Base-by-base conservation (phyloP, 1,140 invertebrate species). In the Pseudomyrmex pallidus region DNA sequence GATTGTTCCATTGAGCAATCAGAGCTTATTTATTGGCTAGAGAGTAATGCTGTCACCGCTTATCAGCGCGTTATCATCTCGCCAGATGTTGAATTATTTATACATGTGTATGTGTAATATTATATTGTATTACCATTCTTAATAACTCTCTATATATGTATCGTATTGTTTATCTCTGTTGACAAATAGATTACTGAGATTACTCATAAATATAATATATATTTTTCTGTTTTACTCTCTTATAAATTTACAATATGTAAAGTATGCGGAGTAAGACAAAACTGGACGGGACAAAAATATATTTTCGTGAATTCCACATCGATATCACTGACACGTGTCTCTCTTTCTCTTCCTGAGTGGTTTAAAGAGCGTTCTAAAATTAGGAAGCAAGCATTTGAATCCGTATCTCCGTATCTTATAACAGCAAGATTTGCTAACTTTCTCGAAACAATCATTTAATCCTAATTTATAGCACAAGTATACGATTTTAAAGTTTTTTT, bases 31-130 rank as follows among this genome's bases (percentile, higher is more conserved):
- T 78, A 78, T 72, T 13, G 9, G 7, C 1, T 0, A 3, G 17
- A 15, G 15, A 56, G 50, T 76, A 84, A 74, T 61, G 15, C 9
- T 4, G 52, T 52, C 44, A 56, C 74, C 84, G 74, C 78, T 87
- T 86, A 87, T 86, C 84, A 78, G 50, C 0, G 10, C 5, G 68
- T 86, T 86, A 86, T 87, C 82, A 72, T 15, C 2, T 56, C 13
- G 46, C 22, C 46, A 63, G 44, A 80, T 70, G 20, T 22, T 68
- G 20, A 15, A 57, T 48, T 7, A 22, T 12, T 85, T 9, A 44
- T 70, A 48, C 13, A 44, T 44, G 5, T 35, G 7, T 35, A 35
- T 35, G 5, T 7, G 25, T 35, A 35, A 25, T 25, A 25, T 25
- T 35, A 35, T 35, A 35, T 35, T 35, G 0, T 5, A 5, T 35